These are phyloP conservation scores for Speoplatyrhinus poulsoni DNA, from an alignment of 2,113 vertebrate genomes.

Conservation along the genomic window DNA sequence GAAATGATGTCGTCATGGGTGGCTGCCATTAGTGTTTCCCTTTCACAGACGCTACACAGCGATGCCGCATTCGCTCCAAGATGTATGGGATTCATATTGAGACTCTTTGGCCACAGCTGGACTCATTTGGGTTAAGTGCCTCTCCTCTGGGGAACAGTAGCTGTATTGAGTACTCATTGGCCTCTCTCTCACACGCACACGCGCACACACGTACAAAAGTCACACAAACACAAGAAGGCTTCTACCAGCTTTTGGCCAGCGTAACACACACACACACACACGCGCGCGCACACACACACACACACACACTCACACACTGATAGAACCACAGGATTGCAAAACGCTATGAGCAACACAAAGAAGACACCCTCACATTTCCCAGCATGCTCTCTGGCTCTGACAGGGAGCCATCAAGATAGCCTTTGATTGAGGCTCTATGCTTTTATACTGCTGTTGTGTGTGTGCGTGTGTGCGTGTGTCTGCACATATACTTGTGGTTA, in stretches of 20 bases:
- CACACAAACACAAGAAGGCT: not conserved
- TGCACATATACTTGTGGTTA: not conserved
- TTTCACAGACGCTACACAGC: conserved; percentile 17
- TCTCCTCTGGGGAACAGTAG: conserved; percentile 42
- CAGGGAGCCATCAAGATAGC: conserved; percentile 25
- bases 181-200: not conserved
- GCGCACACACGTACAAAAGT: conserved; percentile 7
- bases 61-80: conserved; percentile 20
- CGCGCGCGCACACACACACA: conserved; percentile 9
- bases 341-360: conserved; percentile 21
- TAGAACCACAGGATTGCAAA: conserved; percentile 28
- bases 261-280: conserved; percentile 2
- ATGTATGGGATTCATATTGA: conserved; percentile 41
- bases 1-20: conserved; percentile 31
- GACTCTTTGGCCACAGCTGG: conserved; percentile 38
- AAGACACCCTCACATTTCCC: conserved; percentile 43
- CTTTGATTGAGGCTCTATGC: conserved; percentile 21
- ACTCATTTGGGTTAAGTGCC: conserved; percentile 65
- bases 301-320: not conserved
- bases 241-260: conserved; percentile 11
- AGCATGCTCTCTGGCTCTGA: conserved; percentile 51
- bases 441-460: conserved; percentile 5
- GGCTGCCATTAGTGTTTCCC: conserved; percentile 21
- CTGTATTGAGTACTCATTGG: conserved; percentile 29
- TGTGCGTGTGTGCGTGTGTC: not conserved